Base-by-base conservation (phyloP, 2,888 invertebrate species). In the Linyphia triangularis region DNA sequence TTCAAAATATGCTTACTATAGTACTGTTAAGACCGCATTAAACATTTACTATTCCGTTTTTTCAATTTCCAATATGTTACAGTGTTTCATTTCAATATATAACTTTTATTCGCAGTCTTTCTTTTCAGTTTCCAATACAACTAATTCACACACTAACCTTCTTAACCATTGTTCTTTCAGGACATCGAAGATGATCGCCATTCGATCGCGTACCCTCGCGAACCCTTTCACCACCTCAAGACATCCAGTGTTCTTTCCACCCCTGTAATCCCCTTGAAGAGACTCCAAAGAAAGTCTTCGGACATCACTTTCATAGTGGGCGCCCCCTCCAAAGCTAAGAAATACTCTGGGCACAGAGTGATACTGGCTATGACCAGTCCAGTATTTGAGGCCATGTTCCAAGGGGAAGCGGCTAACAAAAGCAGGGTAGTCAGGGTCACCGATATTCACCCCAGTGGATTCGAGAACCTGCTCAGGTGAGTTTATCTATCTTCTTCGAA, bases 301-400 rank as follows among this genome's bases (percentile, higher is more conserved):
- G 91, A 91, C 70, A 91, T 91, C 26, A 91, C 91, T 9, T 91
- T 91, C 88, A 91, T 91, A 57, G 91, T 91, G 13, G 91, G 91
- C 7, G 91, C 91, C 13, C 90, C 91, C 10, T 85, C 85, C 13
- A 88, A 90, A 16, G 90, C 91, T 26, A 91, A 91, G 69, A 91
- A 91, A 57, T 91, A 91, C 90, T 89, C 90, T 7, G 91, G 91
- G 10, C 90, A 91, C 86, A 77, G 90, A 22, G 90, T 91, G n/a
- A 79, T 91, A 26, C 85, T 91, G 67, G 91, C 91, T n/a, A 91
- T 91, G 91, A 90, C 91, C 5, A 90, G 90, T 9, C 89, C 90
- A 13, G 91, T 91, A 26, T 91, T 91, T 79, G 91, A 91, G 89
- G 90, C 91, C 67, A 91, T 91, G 91, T 91, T 91, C 88, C 91